These are phyloP conservation scores for Rhea americana DNA, from an alignment of 2,113 vertebrate species.

Conservation along the genomic window DNA sequence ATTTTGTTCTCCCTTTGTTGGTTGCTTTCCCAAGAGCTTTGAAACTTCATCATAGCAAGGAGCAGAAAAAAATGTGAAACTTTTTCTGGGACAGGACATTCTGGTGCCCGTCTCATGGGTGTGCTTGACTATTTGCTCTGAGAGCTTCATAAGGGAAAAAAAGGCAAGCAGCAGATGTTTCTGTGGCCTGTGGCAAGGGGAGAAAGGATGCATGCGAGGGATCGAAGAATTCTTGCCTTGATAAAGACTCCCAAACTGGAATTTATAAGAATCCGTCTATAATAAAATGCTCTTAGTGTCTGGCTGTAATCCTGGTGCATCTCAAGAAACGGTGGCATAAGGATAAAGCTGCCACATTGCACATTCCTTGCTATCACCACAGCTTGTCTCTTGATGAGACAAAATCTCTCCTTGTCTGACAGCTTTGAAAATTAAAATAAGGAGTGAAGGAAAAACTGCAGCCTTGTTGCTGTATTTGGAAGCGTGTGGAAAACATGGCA, in stretches of 20 bases:
- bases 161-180: constrained; percentile 41
- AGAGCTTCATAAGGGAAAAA: not conserved
- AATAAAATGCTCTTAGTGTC: constrained; percentile 8
- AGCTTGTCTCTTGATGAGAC: constrained; percentile 7
- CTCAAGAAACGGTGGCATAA: constrained; percentile 6
- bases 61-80: not conserved
- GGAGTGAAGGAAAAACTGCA: constrained; percentile 18
- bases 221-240: constrained; percentile 2
- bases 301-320: constrained; percentile 13
- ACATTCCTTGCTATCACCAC: constrained; percentile 45
- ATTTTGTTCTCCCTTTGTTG: constrained; percentile 11
- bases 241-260: constrained; percentile 18
- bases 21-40: constrained; percentile 15
- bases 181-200: constrained; percentile 26
- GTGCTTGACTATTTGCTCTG: not conserved
- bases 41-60: not conserved
- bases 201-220: not conserved
- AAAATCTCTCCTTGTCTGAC: constrained; percentile 15
- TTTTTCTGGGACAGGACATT: not conserved
- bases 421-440: constrained; percentile 10
- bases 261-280: constrained; percentile 15
- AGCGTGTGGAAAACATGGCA: not conserved
- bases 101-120: not conserved
- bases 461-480: not conserved
- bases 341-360: constrained; percentile 13